Evolutionary conservation across 2,113 vertebrate species (phyloP), one percentile per base, ranked within the genome.

Genomic region (Phyllopteryx taeniolatus): DNA sequence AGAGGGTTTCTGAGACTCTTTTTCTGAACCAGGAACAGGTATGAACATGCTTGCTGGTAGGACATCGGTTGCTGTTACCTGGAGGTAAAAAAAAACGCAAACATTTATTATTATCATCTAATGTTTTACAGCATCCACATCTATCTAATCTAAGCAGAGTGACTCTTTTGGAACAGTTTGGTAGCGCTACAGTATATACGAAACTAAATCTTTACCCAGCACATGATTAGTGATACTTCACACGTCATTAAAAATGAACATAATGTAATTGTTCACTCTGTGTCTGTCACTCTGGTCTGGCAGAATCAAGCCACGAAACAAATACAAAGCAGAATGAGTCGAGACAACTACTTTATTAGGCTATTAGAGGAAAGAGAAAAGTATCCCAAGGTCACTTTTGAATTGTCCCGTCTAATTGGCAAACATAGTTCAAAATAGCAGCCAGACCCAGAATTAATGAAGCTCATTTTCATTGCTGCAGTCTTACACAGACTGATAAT

Each of bases 401-500:
- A 99, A 97, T 99, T 97, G 95, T 94, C 94, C 94, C 85, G 92
- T 91, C 94, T 97, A 98, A 99, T 98, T 97, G 95, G 95, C 95
- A 97, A 96, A 97, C 95, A 95, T 94, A 94, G 93, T 95, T 97
- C 94, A 95, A 95, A 97, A 97, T 95, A 95, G 95, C 94, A 95
- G 92, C 93, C 94, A 94, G 95, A 93, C 93, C 94, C 88, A 87
- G 92, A 96, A 96, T 98, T 96, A 96, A 98, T 98, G 95, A 96
- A 95, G 95, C 97, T 96, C 96, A 97, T 96, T 95, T 96, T 96
- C 94, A 97, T 96, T 96, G 94, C 93, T 92, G 93, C 93, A 93
- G 93, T 95, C 94, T 92, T 90, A 95, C 91, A 94, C 92, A 92
- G 93, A 94, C 93, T 93, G 93, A 94, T 93, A 94, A 94, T 93